A percentile compares a stretch with the other conserved stretches of the same genome.
Evolutionary conservation across 2,797 vertebrate genomes (phyloP).

Genomic region (Takifugu rubripes): DNA sequence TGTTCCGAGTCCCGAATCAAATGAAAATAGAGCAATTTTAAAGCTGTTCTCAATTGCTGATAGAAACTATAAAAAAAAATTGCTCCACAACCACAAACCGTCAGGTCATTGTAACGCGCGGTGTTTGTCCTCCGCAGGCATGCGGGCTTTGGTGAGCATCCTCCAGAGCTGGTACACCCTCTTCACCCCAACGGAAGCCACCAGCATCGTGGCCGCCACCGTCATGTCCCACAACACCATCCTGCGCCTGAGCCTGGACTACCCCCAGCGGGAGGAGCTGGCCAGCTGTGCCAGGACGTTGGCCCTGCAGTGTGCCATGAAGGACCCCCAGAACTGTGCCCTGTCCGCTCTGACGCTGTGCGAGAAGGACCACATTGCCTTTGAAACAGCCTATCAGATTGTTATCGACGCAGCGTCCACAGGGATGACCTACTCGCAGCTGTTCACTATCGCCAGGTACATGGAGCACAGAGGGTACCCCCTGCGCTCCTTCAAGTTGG

Average conservation of each 20-base stretch:
- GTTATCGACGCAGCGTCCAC: conserved; percentile 93
- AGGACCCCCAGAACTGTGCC: conserved; percentile 96
- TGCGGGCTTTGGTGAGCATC: conserved; percentile 94
- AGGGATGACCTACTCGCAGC: conserved; percentile 95
- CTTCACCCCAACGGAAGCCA: conserved; percentile 96
- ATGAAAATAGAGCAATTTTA: no score
- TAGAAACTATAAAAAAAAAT: no score
- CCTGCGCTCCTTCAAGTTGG: conserved; percentile 93
- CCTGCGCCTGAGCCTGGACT: conserved; percentile 93
- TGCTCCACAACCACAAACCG: no score
- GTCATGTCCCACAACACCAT: conserved; percentile 98
- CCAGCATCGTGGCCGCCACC: conserved; percentile 93
- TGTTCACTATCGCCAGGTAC: conserved; percentile 97
- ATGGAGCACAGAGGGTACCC: conserved; percentile 99
- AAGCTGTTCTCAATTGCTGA: no score
- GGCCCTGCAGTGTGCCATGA: conserved; percentile 97
- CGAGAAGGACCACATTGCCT: conserved; percentile 97
- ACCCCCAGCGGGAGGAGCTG: conserved; percentile 93
- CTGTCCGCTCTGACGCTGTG: conserved; percentile 94
- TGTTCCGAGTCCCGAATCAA: no score
- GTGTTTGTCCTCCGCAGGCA: conserved; percentile 71
- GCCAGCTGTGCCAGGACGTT: conserved; percentile 93
- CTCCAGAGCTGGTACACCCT: conserved; percentile 98
- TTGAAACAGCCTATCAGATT: conserved; percentile 98
- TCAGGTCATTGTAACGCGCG: no score